These are phyloP conservation scores for Venustoraphidia nigricollis DNA, from an alignment of 2,888 invertebrate genomes.

Conservation along the genomic window DNA sequence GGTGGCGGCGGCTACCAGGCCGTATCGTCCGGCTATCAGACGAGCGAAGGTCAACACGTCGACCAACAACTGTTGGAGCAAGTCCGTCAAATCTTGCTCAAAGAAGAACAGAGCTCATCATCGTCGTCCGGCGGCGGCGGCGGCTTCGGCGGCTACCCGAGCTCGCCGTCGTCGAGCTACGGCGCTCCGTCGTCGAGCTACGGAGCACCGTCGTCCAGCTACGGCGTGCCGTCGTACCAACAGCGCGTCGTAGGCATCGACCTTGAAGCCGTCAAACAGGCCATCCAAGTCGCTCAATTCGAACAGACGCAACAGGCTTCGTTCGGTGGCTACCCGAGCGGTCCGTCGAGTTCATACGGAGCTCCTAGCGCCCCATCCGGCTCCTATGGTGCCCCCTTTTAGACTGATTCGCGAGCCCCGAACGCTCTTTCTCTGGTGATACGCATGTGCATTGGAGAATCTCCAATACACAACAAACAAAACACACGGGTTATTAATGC, in stretches of 20 bases:
- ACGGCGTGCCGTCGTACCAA: slow-evolving; percentile 41
- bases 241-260: slow-evolving; percentile 68
- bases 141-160: slow-evolving; percentile 31
- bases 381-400: slow-evolving; percentile 50
- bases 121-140: slow-evolving; percentile 34
- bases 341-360: slow-evolving; percentile 27
- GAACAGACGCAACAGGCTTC: slow-evolving; percentile 18
- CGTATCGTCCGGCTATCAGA: slow-evolving; percentile 63
- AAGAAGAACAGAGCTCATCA: slow-evolving; percentile 54
- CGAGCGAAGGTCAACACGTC: slow-evolving; percentile 69
- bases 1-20: slow-evolving; percentile 61
- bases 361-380: slow-evolving; percentile 45
- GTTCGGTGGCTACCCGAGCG: slow-evolving; percentile 30
- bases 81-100: slow-evolving; percentile 69
- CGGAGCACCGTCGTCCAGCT: slow-evolving; percentile 49
- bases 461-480: slow-evolving; percentile 15
- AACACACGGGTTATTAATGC: slow-evolving; percentile 28
- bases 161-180: slow-evolving; percentile 31
- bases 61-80: slow-evolving; percentile 68
- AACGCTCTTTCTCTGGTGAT: slow-evolving; percentile 17
- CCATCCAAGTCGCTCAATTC: slow-evolving; percentile 34
- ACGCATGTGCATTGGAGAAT: slow-evolving; percentile 13
- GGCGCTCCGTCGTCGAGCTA: slow-evolving; percentile 47
- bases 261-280: slow-evolving; percentile 72
- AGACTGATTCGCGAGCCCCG: slow-evolving; percentile 17